Evolutionary conservation across 2,113 vertebrate genomes (phyloP), one percentile per base, ranked within the genome.

Genomic region (Sylvia atricapilla): DNA sequence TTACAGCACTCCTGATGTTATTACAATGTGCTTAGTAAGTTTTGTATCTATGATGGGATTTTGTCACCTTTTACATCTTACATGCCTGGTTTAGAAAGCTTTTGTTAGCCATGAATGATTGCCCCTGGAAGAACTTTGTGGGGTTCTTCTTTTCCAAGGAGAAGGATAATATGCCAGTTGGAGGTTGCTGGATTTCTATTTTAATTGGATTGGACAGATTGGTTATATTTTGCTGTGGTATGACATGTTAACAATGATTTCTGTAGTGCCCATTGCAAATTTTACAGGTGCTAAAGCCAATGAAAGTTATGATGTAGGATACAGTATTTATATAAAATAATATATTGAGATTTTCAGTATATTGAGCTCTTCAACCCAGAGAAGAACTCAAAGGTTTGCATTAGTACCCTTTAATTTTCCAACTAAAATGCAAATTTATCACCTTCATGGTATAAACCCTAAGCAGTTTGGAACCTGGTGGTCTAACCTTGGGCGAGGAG

Each of bases 401-500:
- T 67, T 35, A 41, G 33, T 41, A 66, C 49, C 44, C 31, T 18
- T 67, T 59, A 2, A 8, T 69, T 67, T 83, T 87, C 44, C 23
- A 69, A 43, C 8, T 78, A 53, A 39, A 62, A 18, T 63, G 25
- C 27, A 78, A 39, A 19, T 39, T 68, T 77, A 18, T 5, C 23
- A 43, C 27, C 10, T 84, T 44, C 25, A 11, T 24, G 6, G 11
- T 59, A 6, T 66, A 60, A 75, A 64, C 46, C 3, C 21, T 59
- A 47, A 73, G 14, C 15, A 31, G 2, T 44, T 49, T 69, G 49
- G 55, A 69, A 55, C 46, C 11, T 0, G 0, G 5, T 69, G 28
- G 19, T 68, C 33, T 33, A 41, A 19, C 23, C 18, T 21, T 15
- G 0, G 2, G 10, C 10, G 10, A 4, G 3, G 7, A 14, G 0